Evolutionary conservation across 2,888 invertebrate genomes (phyloP).

Genomic region (Amphipyra berbera): DNA sequence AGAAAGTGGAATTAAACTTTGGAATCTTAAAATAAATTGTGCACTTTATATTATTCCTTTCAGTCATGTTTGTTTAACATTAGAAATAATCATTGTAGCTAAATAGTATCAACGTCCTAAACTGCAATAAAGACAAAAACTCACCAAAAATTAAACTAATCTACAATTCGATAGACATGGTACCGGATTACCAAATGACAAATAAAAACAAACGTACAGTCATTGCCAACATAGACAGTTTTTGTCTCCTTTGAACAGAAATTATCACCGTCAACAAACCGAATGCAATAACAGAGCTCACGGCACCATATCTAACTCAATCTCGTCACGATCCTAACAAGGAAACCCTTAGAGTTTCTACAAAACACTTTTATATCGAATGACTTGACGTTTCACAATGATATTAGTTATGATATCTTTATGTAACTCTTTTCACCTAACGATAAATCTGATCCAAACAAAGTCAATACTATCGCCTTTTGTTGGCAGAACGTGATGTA

Average conservation of each 20-base stretch:
- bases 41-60: too few relatives aligned
- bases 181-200: conserved; percentile 34
- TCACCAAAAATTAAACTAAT: conserved; percentile 37
- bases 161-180: conserved; percentile 30
- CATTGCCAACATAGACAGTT: conserved; percentile 57
- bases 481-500: conserved; percentile 70
- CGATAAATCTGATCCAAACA: conserved; percentile 58
- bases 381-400: conserved; percentile 71
- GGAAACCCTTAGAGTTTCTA: conserved; percentile 70
- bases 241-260: conserved; percentile 68
- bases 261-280: conserved; percentile 72
- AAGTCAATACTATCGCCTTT: conserved; percentile 59
- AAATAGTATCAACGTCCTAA: too few relatives aligned
- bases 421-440: conserved; percentile 59
- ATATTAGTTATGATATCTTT: conserved; percentile 69
- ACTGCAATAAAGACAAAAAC: conserved; percentile 19
- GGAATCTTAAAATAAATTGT: too few relatives aligned
- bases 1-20: not conserved
- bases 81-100: too few relatives aligned
- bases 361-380: conserved; percentile 74
- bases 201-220: conserved; percentile 43
- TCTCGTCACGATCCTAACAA: conserved; percentile 84
- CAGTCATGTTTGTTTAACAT: too few relatives aligned
- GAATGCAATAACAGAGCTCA: conserved; percentile 61
- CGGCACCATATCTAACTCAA: conserved; percentile 72